Evolutionary conservation across 2,113 vertebrate genomes (phyloP).

Genomic region (Tretioscincus oriximinensis): DNA sequence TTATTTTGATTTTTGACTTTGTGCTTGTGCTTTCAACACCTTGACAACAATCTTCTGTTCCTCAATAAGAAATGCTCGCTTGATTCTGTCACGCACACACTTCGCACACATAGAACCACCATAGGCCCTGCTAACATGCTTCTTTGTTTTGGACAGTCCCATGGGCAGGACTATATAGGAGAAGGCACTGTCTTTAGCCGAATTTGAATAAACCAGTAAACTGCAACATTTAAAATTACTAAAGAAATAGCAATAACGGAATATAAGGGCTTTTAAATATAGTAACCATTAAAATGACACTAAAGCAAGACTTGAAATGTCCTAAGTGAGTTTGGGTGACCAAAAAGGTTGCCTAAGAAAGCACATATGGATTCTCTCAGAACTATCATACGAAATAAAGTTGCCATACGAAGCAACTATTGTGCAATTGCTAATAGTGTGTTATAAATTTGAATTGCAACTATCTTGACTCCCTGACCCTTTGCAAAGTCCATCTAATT

Average conservation of each 20-base stretch:
- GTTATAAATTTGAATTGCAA: slow-evolving; percentile 20
- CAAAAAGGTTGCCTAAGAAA: slow-evolving; percentile 31
- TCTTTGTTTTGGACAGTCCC: slow-evolving; percentile 98
- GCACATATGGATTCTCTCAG: slow-evolving; percentile 11
- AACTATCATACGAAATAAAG: slow-evolving; percentile 17
- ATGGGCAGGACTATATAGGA: slow-evolving; percentile 55
- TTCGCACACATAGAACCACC: slow-evolving; percentile 99
- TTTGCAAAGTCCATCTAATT: slow-evolving; percentile 40
- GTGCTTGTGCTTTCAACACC: slow-evolving; percentile 98
- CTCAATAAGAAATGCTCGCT: slow-evolving; percentile 97
- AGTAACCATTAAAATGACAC: neutral
- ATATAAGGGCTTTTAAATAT: neutral
- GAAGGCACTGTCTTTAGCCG: too few species aligned
- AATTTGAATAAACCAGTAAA: neutral
- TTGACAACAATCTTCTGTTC: slow-evolving; percentile 99
- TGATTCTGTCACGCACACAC: slow-evolving; percentile 98
- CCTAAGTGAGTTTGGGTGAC: too few species aligned
- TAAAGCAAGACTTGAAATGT: neutral
- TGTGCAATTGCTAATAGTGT: neutral
- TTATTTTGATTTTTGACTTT: slow-evolving; percentile 98
- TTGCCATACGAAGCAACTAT: neutral
- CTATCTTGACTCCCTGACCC: slow-evolving; percentile 12
- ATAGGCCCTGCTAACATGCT: slow-evolving; percentile 96
- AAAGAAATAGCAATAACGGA: neutral
- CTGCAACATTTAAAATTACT: neutral